Percentiles rank a stretch among this genome's conserved stretches.
Evolutionary conservation across 92 coral and sea anemone genomes (phyloP).

Genomic region (Anthopleura xanthogrammica): DNA sequence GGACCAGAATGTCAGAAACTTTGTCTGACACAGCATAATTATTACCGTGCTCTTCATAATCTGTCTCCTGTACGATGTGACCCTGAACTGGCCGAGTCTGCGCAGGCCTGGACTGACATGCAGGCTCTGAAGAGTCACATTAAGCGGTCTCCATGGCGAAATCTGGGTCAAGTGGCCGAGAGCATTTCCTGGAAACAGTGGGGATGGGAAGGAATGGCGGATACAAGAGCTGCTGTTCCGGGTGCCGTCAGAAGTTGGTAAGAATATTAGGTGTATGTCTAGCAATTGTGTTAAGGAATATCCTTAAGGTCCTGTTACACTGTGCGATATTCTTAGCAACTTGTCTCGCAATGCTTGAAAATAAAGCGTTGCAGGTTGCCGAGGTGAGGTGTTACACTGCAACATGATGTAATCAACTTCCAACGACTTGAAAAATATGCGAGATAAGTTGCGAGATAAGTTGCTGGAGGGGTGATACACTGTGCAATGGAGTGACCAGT

Average conservation of each 20-base stretch:
- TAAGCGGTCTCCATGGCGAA: constrained; percentile 29
- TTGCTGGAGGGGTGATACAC: too few relatives aligned
- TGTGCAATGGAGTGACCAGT: too few relatives aligned
- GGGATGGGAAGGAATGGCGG: constrained; percentile 59
- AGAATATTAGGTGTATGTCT: neutral
- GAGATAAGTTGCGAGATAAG: too few relatives aligned
- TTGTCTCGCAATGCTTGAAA: too few relatives aligned
- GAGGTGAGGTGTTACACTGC: too few relatives aligned
- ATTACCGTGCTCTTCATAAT: constrained; percentile 66
- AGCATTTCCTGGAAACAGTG: constrained; percentile 72
- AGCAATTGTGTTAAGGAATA: too few relatives aligned
- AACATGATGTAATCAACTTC: too few relatives aligned
- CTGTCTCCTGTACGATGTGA: constrained; percentile 73
- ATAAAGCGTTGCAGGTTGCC: too few relatives aligned
- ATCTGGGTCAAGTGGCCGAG: constrained; percentile 30
- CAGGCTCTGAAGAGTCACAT: constrained; percentile 36
- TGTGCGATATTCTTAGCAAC: too few relatives aligned
- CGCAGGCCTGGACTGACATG: constrained; percentile 68
- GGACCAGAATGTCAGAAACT: constrained; percentile 66
- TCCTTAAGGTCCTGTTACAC: too few relatives aligned
- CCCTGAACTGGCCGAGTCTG: constrained; percentile 62
- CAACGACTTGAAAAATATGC: too few relatives aligned
- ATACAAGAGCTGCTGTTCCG: constrained; percentile 49
- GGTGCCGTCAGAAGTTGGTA: constrained; percentile 66
- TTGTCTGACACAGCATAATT: constrained; percentile 69